Evolutionary conservation across 1,140 invertebrate species (phyloP).

Genomic region (Bicyclus anynana): DNA sequence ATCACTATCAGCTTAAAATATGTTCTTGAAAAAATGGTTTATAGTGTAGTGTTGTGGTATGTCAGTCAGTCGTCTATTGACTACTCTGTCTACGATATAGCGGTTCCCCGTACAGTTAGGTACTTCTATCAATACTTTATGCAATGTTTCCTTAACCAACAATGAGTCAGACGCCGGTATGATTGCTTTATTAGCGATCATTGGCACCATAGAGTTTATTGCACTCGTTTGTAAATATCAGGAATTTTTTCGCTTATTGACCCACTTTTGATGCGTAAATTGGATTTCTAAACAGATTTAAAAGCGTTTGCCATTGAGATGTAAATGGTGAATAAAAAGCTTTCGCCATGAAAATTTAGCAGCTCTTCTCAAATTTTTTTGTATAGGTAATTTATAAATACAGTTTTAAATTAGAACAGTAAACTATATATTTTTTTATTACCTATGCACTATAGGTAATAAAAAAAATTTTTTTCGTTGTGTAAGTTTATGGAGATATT

Average conservation of each 20-base stretch:
- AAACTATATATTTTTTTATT: no score
- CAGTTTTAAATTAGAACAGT: no score
- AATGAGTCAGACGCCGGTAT: constrained; percentile 48
- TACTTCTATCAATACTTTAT: constrained; percentile 41
- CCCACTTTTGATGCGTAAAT: constrained; percentile 23
- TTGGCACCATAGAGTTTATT: constrained; percentile 55
- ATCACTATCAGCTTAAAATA: no score
- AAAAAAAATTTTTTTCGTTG: no score
- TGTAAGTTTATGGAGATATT: no score
- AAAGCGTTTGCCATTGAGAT: background rate
- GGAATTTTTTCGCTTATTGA: constrained; percentile 32
- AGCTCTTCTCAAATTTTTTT: no score
- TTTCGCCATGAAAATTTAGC: background rate
- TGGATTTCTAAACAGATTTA: constrained; percentile 6
- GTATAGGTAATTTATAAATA: no score
- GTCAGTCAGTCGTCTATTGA: no score
- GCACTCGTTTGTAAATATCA: constrained; percentile 33
- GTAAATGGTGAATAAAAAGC: background rate
- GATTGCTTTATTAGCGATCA: constrained; percentile 42
- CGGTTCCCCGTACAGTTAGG: constrained; percentile 47
- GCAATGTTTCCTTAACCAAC: constrained; percentile 55
- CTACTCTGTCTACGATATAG: no score
- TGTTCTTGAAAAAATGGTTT: no score
- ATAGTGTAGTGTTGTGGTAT: no score
- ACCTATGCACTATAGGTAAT: no score